Evolutionary conservation across 2,797 vertebrate species (phyloP).

Genomic region (Serranus cabrilla): DNA sequence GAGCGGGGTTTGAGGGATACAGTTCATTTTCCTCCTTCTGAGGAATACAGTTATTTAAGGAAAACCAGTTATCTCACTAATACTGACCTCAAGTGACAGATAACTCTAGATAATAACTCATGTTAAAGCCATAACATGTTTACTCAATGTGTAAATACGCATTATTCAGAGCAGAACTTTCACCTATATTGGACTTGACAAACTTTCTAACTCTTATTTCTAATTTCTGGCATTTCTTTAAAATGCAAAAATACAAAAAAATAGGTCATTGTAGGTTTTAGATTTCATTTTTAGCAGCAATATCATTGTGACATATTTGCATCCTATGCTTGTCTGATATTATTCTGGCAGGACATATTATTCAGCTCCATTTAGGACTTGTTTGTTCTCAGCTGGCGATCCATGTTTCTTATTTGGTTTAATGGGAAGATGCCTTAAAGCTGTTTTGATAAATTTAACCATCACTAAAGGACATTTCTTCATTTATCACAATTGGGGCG

Average conservation of each 20-base stretch:
- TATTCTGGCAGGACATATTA: constrained; percentile 49
- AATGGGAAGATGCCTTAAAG: constrained; percentile 51
- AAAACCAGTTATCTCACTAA: constrained; percentile 56
- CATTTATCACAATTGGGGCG: background rate
- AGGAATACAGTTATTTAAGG: constrained; percentile 30
- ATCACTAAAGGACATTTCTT: constrained; percentile 16
- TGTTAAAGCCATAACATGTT: background rate
- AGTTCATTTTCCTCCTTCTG: constrained; percentile 49
- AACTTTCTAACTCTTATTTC: background rate
- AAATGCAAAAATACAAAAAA: background rate
- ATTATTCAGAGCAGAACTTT: background rate
- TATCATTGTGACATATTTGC: constrained; percentile 25
- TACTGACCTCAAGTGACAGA: constrained; percentile 19
- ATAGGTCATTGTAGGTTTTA: background rate
- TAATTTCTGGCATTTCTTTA: background rate
- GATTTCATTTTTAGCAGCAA: constrained; percentile 9
- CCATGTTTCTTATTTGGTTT: constrained; percentile 10
- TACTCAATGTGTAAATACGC: background rate
- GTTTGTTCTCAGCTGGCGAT: constrained; percentile 12
- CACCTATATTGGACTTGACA: background rate
- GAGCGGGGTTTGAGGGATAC: constrained; percentile 31
- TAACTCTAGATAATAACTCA: background rate
- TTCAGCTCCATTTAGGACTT: constrained; percentile 9
- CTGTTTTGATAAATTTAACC: constrained; percentile 45
- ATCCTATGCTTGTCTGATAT: constrained; percentile 4